These are phyloP conservation scores for Hermatobates lingyangjiaoensis DNA, from an alignment of 1,140 invertebrate genomes.

Conservation along the genomic window DNA sequence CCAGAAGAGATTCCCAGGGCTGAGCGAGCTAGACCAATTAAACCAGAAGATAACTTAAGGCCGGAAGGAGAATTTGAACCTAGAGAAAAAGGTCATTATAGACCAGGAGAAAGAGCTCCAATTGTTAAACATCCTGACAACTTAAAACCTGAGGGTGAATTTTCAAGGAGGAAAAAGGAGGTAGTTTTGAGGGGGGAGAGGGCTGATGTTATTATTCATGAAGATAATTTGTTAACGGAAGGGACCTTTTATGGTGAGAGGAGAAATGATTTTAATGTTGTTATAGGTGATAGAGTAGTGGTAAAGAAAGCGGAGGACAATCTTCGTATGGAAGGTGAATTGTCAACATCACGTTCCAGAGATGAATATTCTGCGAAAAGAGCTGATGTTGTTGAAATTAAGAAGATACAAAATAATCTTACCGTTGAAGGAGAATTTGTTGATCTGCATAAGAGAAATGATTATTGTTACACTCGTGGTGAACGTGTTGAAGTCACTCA, in stretches of 20 bases:
- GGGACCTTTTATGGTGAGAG: slow-evolving; percentile 27
- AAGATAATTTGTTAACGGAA: slow-evolving; percentile 28
- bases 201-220: slow-evolving; percentile 19
- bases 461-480: slow-evolving; percentile 13
- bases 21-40: slow-evolving; percentile 25
- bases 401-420: slow-evolving; percentile 29
- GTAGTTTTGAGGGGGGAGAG: slow-evolving; percentile 22
- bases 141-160: slow-evolving; percentile 25
- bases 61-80: slow-evolving; percentile 40
- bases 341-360: slow-evolving; percentile 22
- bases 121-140: slow-evolving; percentile 28
- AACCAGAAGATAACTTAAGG: slow-evolving; percentile 28
- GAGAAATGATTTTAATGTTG: slow-evolving; percentile 20
- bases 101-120: slow-evolving; percentile 26
- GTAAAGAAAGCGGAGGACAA: slow-evolving; percentile 29
- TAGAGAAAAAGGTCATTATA: slow-evolving; percentile 23
- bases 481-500: slow-evolving; percentile 12
- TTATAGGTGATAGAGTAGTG: slow-evolving; percentile 22
- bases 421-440: slow-evolving; percentile 27
- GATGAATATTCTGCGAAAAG: slow-evolving; percentile 26
- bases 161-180: slow-evolving; percentile 22
- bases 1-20: slow-evolving; percentile 26
- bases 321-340: slow-evolving; percentile 29
- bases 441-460: slow-evolving; percentile 16
- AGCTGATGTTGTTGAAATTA: slow-evolving; percentile 30